Evolutionary conservation across 1,140 invertebrate genomes (phyloP), one percentile per base, ranked within the genome.

Genomic region (Nasonia longicornis): DNA sequence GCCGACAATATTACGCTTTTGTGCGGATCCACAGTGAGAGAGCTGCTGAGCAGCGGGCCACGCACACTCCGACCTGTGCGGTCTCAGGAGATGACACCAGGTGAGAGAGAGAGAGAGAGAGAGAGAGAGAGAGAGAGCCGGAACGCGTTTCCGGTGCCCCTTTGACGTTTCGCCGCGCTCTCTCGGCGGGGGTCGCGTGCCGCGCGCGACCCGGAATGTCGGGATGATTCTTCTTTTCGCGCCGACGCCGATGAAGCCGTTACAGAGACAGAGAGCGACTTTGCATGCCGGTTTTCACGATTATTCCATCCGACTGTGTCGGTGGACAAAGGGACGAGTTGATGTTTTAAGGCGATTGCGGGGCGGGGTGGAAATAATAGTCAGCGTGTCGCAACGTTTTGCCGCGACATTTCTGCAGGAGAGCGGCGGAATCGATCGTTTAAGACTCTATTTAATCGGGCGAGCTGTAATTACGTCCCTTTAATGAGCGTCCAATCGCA

Each of bases 121-220:
- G 73, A 76, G 66, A 76, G 66, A 76, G 63, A 26, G 26, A 42
- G 64, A 31, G 64, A 12, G 26, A 26, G 22, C 79, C 79, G 73
- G 73, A 76, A 76, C 73, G 79, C 79, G 73, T 81, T 81, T 81
- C 79, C 79, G 79, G 79, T 80, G 42, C 29, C 42, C 20, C 79
- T 81, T 81, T 81, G 79, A 81, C 66, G 73, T 81, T 80, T 71
- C 31, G 66, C 73, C 72, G 72, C 14, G 22, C 16, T 69, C 16
- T 69, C 79, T 12, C 79, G 26, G 20, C 79, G 66, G 73, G 79
- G 73, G 79, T 69, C 42, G 58, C 78, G 71, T 58, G 52, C 52
- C 69, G 35, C 67, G 38, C 48, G 77, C 78, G 78, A 80, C 78
- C 45, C 35, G 66, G 66, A 26, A 58, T 72, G 77, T 22, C 69